Base-by-base conservation (phyloP, 2,797 vertebrate species). In the Manis pentadactyla region DNA sequence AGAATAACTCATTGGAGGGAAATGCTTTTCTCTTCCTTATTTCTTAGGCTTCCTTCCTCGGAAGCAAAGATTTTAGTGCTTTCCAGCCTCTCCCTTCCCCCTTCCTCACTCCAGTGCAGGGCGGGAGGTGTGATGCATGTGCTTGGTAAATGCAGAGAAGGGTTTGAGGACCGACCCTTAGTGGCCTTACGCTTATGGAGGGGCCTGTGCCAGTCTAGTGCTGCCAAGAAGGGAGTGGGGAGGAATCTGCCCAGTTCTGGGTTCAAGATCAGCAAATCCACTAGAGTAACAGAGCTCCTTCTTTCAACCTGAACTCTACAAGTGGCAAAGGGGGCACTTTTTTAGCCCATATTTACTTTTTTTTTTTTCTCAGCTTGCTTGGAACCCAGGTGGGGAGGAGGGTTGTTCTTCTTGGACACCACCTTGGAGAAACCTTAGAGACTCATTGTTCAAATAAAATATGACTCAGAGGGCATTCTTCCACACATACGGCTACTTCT, bases 341-440 rank as follows among this genome's bases (percentile, higher is more conserved):
- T 77, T n/a, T 34, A 75, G 46, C 13, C n/a, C 10, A 77, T 71
- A 51, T 59, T 77, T 86, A 37, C 23, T 79, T 64, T 89, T 79
- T 49, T 15, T 8, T 87, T 93, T 71, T 81, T 93, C 63, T 93
- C 27, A 39, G 46, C 53, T 92, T 53, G 39, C 73, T 93, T 71
- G 29, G 39, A 95, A 85, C 4, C 37, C 39, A 64, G 29, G 1
- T 59, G 1, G 10, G 14, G 5, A 64, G 49, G 53, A 73, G 21
- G n/a, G 19, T 15, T 68, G 27, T 7, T 59, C 10, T 66, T 49
- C 61, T 18, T 12, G 4, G 34, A 85, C 5, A 42, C 29, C 25
- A 73, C 51, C 5, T 27, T 87, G 25, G 37, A 88, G 19, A 61
- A n/a, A 4, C 0, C 59, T 88, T 64, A 88, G 42, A 64, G 2